Evolutionary conservation across 2,888 invertebrate genomes (phyloP), one percentile per base, ranked within the genome.

Genomic region (Apamea crenata): DNA sequence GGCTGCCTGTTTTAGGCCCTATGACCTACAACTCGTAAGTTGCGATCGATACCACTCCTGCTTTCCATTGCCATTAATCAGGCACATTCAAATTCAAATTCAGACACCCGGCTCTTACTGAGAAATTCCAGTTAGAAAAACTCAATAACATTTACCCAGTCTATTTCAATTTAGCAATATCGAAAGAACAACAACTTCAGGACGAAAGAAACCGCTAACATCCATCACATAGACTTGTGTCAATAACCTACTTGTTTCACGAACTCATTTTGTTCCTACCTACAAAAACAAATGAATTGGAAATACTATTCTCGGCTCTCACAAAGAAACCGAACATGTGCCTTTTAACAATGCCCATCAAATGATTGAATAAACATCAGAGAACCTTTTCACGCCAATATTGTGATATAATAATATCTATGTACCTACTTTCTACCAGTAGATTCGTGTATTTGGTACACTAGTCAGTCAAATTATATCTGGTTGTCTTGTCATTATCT

Each of bases 311-410:
- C 59, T 78, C 61, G n/a, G 61, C 44, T 61, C 59, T 53, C 81
- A 81, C 53, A 83, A 81, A 83, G 83, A 83, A 67, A 25, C 44
- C 53, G 36, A 47, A 74, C 50, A 72, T 70, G 32, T 75, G 18
- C 74, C 85, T 81, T 72, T 68, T 74, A 81, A 75, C 75, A 85
- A 85, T 69, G 53, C 53, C 81, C 72, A 70, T 61, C 69, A 76
- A 84, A 80, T 84, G 61, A 84, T 74, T 80, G 85, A 80, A 82
- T 82, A 84, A 70, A 77, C 75, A 78, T 74, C 83, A 77, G 7
- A 56, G 72, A 76, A 65, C 78, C 68, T 75, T 82, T 73, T 59
- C 44, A 66, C 25, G 71, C 56, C 50, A 84, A 66, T 63, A 82
- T 73, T 72, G 14, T 36, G 61, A 40, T 61, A 59, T 50, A 78